Conservation (phyloP, 2,888 invertebrate genomes). For the Dicyrtoma fusca region DNA sequence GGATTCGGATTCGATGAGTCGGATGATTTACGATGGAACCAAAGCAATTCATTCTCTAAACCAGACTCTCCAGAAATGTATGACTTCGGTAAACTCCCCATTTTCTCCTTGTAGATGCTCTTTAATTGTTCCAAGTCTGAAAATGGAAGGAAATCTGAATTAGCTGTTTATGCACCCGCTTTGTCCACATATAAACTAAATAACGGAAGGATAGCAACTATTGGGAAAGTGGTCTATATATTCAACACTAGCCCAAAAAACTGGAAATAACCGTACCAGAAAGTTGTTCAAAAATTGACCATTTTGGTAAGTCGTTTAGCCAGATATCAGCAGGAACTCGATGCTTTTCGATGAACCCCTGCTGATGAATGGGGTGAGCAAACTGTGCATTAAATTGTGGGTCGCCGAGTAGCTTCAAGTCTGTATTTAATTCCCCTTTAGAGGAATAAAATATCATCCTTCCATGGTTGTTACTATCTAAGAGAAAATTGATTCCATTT, state of each 20-base stretch:
- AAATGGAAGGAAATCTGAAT: conserved; percentile 13
- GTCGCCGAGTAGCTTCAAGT: conserved; percentile 24
- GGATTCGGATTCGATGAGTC: conserved; percentile 22
- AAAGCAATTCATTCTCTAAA: conserved; percentile 34
- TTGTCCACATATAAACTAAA: no score
- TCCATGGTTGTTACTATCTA: conserved; percentile 20
- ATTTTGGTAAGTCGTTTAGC: conserved; percentile 49
- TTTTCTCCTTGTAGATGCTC: conserved; percentile 18
- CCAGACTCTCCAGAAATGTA: conserved; percentile 29
- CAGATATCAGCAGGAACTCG: conserved; percentile 44
- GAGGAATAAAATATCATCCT: conserved; percentile 35
- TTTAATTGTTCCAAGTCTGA: conserved; percentile 16
- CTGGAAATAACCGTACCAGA: no score
- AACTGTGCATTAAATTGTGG: conserved; percentile 20
- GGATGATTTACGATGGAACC: conserved; percentile 26
- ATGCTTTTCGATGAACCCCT: conserved; percentile 22
- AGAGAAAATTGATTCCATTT: conserved; percentile 17
- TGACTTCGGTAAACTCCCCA: conserved; percentile 29
- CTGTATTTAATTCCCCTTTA: conserved; percentile 21
- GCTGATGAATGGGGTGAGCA: conserved; percentile 21
- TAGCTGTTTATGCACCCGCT: no score
- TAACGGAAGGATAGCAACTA: no score
- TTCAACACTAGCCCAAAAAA: no score
- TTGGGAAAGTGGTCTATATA: no score
- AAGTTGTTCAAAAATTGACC: conserved; percentile 48